A percentile compares a stretch with the other conserved stretches of the same genome.
phyloP scores from a whole-genome alignment of 2,888 invertebrate genomes.

The Masnerella sp. region DNA sequence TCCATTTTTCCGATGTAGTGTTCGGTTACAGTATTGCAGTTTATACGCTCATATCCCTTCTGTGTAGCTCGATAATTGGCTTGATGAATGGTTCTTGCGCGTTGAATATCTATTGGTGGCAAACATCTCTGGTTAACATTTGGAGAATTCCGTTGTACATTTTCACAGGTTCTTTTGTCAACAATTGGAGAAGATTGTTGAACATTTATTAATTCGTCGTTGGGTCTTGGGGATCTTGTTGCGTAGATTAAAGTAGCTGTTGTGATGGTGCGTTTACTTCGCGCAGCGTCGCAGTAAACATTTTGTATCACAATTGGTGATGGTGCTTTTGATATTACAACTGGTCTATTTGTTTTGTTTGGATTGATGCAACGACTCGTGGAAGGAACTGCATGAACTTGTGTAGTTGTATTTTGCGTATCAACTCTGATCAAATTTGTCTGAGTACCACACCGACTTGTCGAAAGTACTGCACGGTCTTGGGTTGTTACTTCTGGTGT shows the following conservation, averaged over 20 bases:
- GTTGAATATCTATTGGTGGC: not conserved
- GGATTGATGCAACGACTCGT: too few relatives aligned
- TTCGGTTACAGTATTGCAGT: too few relatives aligned
- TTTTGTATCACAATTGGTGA: not conserved
- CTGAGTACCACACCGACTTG: not conserved
- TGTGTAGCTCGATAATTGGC: not conserved
- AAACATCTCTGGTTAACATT: not conserved
- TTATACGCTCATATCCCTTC: not conserved
- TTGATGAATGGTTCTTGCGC: not conserved
- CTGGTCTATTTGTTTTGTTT: not conserved
- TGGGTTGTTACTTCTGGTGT: not conserved
- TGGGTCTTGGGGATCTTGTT: not conserved
- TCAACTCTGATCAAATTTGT: too few relatives aligned
- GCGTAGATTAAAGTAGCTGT: not conserved
- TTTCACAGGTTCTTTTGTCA: not conserved
- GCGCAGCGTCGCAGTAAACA: not conserved
- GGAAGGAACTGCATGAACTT: too few relatives aligned
- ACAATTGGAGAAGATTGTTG: not conserved
- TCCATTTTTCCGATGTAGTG: not conserved
- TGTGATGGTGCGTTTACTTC: not conserved
- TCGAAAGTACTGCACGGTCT: not conserved
- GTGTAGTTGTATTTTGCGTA: too few relatives aligned
- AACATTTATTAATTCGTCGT: not conserved
- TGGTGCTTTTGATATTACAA: not conserved
- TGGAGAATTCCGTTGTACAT: not conserved